phyloP scores from a whole-genome alignment of 23 tunicate species.

The Halocynthia roretzi region DNA sequence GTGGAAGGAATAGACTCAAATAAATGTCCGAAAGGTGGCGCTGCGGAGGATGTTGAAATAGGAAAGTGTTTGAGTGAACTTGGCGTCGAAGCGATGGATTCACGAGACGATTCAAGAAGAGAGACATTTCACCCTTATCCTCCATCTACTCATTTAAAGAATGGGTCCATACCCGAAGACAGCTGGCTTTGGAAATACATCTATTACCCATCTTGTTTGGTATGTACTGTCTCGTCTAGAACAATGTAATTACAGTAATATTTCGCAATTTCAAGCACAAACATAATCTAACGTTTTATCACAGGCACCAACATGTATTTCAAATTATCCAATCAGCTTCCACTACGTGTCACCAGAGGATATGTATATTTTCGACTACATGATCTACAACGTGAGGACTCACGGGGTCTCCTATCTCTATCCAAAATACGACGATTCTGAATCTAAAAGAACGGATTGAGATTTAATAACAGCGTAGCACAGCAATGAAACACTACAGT shows the following conservation, averaged over 20 bases:
- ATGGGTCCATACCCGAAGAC: constrained; percentile 13
- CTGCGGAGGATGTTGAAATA: constrained; percentile 39
- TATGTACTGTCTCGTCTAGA: not conserved
- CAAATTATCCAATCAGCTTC: constrained; percentile 46
- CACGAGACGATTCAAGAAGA: constrained; percentile 23
- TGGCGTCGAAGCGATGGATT: constrained; percentile 55
- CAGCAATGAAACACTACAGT: too few relatives aligned
- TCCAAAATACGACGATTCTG: not conserved
- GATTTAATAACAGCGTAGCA: too few relatives aligned
- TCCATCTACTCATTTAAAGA: constrained; percentile 33
- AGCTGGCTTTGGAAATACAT: constrained; percentile 60
- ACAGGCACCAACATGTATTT: constrained; percentile 56
- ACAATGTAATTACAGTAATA: too few relatives aligned
- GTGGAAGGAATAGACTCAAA: constrained; percentile 8
- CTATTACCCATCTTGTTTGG: constrained; percentile 36
- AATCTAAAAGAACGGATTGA: too few relatives aligned
- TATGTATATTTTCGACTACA: constrained; percentile 43
- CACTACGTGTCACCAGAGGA: constrained; percentile 51
- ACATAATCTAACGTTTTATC: not conserved
- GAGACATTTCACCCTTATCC: constrained; percentile 49
- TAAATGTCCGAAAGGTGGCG: constrained; percentile 23
- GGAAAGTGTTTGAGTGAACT: constrained; percentile 33
- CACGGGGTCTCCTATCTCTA: constrained; percentile 5
- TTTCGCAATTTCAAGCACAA: too few relatives aligned
- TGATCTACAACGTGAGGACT: constrained; percentile 30